Percentiles rank a stretch among this genome's conserved stretches.
Conservation (phyloP, 2,888 invertebrate genomes). For the Ormyrus pomaceus region DNA sequence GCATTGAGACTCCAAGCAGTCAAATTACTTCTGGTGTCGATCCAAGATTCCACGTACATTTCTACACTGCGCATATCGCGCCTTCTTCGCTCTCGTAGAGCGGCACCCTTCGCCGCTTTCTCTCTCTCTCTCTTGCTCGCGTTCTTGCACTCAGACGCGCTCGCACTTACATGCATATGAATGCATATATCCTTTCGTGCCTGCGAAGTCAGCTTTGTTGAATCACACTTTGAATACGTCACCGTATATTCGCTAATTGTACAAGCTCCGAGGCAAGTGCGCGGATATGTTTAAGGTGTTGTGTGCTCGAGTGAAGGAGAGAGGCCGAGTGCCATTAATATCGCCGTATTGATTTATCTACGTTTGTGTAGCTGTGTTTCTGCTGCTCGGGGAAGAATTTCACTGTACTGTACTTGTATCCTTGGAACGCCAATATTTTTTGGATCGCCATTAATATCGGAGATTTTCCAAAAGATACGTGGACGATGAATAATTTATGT, state of each 20-base stretch:
- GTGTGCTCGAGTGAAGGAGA: slow-evolving; percentile 41
- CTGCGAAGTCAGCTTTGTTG: neutral
- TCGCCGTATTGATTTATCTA: slow-evolving; percentile 51
- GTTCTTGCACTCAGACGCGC: neutral
- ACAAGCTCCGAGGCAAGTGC: neutral
- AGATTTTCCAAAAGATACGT: too few species aligned
- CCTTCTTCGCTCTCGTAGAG: neutral
- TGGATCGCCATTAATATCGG: too few species aligned
- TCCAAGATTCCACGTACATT: slow-evolving; percentile 1
- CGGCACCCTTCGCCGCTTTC: neutral
- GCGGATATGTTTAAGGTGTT: slow-evolving; percentile 37
- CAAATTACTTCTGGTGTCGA: slow-evolving; percentile 45
- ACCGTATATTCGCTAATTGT: neutral
- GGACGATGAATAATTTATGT: slow-evolving; percentile 46
- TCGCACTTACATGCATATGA: neutral
- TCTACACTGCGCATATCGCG: slow-evolving; percentile 8
- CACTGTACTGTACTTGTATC: too few species aligned
- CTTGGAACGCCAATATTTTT: too few species aligned
- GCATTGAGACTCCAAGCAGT: neutral
- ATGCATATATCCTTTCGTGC: too few species aligned
- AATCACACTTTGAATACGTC: slow-evolving; percentile 20
- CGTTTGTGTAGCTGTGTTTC: slow-evolving; percentile 10
- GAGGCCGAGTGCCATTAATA: slow-evolving; percentile 53
- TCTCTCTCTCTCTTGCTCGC: neutral
- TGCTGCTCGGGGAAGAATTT: slow-evolving; percentile 27